Percentiles rank a stretch among this genome's conserved stretches.
phyloP scores from a whole-genome alignment of 1,140 invertebrate genomes.

The Neodiprion virginianus region DNA sequence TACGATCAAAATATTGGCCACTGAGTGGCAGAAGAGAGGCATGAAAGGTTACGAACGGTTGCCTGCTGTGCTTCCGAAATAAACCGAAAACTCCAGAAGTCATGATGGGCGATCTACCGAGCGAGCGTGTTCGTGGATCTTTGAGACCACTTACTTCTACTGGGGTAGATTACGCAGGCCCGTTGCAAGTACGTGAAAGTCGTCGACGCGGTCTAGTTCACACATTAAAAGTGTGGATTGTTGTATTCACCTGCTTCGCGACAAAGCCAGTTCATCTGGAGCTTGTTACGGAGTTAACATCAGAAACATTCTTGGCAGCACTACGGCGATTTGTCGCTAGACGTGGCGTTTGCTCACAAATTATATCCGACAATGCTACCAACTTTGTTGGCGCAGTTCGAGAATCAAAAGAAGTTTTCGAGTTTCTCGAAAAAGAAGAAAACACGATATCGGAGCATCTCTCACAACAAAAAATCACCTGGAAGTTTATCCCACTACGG shows the following conservation, averaged over 20 bases:
- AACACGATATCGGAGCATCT: conserved; percentile 11
- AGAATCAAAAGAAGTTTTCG: conserved; percentile 12
- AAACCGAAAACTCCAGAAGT: conserved; percentile 20
- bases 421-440: conserved; percentile 6
- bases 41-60: conserved; percentile 31
- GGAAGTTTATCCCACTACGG: conserved; percentile 34
- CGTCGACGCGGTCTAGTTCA: conserved; percentile 18
- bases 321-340: conserved; percentile 24
- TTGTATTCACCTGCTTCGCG: conserved; percentile 25
- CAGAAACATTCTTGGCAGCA: conserved; percentile 21
- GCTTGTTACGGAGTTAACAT: conserved; percentile 20
- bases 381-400: conserved; percentile 32
- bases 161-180: conserved; percentile 47
- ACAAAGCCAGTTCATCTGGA: conserved; percentile 27
- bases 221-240: conserved; percentile 30
- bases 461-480: conserved; percentile 21
- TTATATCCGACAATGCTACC: conserved; percentile 35
- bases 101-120: conserved; percentile 41
- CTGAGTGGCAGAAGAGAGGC: conserved; percentile 30
- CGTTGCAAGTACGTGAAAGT: conserved; percentile 35
- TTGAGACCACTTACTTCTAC: conserved; percentile 36
- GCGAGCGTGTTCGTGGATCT: conserved; percentile 22
- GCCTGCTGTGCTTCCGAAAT: conserved; percentile 39
- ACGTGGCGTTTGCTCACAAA: conserved; percentile 24
- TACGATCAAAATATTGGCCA: conserved; percentile 38